Base-by-base conservation (phyloP, 1,140 invertebrate species). In the Diuraphis noxia region DNA sequence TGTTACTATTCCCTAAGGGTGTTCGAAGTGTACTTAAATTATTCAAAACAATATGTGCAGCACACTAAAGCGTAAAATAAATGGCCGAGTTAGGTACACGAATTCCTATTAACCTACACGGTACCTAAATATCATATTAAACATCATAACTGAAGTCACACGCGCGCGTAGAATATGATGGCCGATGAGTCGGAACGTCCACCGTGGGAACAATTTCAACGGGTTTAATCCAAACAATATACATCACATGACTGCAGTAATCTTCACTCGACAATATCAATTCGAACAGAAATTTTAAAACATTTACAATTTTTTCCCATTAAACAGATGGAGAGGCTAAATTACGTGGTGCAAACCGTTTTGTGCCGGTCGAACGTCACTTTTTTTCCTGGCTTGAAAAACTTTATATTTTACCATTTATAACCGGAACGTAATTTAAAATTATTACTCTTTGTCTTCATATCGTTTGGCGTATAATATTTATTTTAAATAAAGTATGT, bases 1-100 rank as follows among this genome's bases (percentile, higher is more conserved):
- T 30, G 36, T 56, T 34, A 4, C 25, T 40, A 38, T 38, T 25
- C 77, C 77, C 30, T 2, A 36, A 25, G 89, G 89, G 56, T 72
- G 34, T 81, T 82, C 23, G 25, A 81, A 46, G 41, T n/a, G 56
- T 52, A 52, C 34, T 91, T 82, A 82, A 82, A 52, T 91, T 91
- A 81, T 91, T 91, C 34, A 52, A 91, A 46, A 90, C 77, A 34
- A 90, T 38, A 79, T 40, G n/a, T 10, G 30, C 72, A 72, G 13
- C 56, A 43, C 30, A 89, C 25, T 89, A 41, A 10, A 1, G 87
- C n/a, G 36, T 86, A 86, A 23, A 86, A 86, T 52, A 19, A 25
- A 49, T 19, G 21, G n/a, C 30, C 1, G 13, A 40, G 52, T 19
- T 88, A 40, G 52, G 8, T 88, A 88, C 34, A 88, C 1, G 21